These are phyloP conservation scores for Lindbergichthys nudifrons DNA, from an alignment of 2,797 vertebrate genomes.

Conservation along the genomic window DNA sequence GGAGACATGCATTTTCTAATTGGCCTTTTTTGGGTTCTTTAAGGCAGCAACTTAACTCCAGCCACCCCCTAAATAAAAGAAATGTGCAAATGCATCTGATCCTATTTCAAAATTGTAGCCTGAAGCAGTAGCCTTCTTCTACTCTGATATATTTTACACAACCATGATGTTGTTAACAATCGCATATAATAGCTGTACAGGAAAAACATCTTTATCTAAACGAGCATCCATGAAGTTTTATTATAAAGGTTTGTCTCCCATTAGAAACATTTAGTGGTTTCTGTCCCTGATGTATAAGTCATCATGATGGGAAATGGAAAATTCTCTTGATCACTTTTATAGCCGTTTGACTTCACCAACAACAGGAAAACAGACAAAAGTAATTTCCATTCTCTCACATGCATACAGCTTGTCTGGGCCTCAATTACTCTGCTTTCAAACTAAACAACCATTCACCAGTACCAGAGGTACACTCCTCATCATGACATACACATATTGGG, in stretches of 20 bases:
- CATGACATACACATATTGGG: neutral
- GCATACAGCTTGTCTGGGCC: neutral
- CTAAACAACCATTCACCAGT: neutral
- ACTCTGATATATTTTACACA: neutral
- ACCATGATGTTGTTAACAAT: neutral
- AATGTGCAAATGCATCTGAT: conserved; percentile 2
- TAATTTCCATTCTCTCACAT: conserved; percentile 23
- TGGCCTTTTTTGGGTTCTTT: conserved; percentile 41
- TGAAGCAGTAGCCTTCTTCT: neutral
- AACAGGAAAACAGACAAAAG: conserved; percentile 38
- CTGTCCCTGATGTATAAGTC: conserved; percentile 16
- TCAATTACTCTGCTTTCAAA: conserved; percentile 6
- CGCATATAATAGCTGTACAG: conserved; percentile 17
- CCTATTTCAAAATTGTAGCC: neutral
- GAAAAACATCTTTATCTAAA: conserved; percentile 31
- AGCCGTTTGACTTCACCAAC: conserved; percentile 28
- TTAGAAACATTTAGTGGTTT: conserved; percentile 54
- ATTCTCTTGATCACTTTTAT: conserved; percentile 40
- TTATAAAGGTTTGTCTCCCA: conserved; percentile 39
- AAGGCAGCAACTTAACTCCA: conserved; percentile 3
- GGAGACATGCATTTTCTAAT: conserved; percentile 33
- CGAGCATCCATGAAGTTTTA: conserved; percentile 26
- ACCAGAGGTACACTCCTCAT: neutral
- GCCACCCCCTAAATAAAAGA: conserved; percentile 5
- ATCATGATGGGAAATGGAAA: conserved; percentile 50